Conservation (phyloP, 1,140 invertebrate species). For the Polyergus mexicanus region DNA sequence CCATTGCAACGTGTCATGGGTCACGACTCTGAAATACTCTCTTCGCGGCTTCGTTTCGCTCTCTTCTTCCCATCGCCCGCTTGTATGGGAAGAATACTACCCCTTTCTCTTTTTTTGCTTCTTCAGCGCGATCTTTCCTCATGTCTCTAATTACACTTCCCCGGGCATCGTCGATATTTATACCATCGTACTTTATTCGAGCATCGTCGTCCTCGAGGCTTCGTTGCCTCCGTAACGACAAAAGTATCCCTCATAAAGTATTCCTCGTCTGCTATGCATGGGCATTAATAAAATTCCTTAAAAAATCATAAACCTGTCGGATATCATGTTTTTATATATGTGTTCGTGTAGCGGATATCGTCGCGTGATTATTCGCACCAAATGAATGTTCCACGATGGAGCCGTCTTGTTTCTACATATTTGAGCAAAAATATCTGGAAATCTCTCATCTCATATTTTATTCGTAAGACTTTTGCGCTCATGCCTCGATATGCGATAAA, state of each 20-base stretch:
- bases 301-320: background rate
- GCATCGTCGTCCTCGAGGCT: constrained; percentile 15
- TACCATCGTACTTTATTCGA: constrained; percentile 45
- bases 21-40: constrained; percentile 69
- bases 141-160: constrained; percentile 69
- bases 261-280: background rate
- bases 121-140: constrained; percentile 8
- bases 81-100: background rate
- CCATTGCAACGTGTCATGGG: constrained; percentile 73
- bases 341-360: background rate
- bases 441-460: background rate
- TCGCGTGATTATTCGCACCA: constrained; percentile 8
- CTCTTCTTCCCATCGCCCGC: constrained; percentile 8
- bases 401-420: background rate
- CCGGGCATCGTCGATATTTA: constrained; percentile 66
- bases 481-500: background rate
- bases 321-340: background rate
- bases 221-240: constrained; percentile 24
- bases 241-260: constrained; percentile 39
- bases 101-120: background rate
- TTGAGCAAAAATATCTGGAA: background rate
- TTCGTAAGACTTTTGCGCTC: background rate
- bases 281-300: constrained; percentile 46
- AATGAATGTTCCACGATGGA: no score
- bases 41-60: constrained; percentile 33